A percentile compares a stretch with the other conserved stretches of the same genome.
Evolutionary conservation across 2,797 vertebrate genomes (phyloP).

Genomic region (Etheostoma nigrum): DNA sequence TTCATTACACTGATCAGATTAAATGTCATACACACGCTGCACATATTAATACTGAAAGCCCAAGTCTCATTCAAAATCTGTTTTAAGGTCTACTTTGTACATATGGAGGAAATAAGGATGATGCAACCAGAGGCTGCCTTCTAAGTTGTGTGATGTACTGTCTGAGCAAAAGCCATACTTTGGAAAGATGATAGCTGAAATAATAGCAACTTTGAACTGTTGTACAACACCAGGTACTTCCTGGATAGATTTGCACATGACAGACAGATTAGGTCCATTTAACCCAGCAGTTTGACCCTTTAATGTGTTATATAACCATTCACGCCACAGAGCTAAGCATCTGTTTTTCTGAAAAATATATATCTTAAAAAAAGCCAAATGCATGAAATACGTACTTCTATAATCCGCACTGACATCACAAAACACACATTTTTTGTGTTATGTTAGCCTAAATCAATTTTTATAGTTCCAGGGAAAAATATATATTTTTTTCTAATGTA

Average conservation of each 20-base stretch:
- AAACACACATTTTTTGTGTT: too few relatives aligned
- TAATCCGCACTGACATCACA: neutral
- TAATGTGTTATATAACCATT: neutral
- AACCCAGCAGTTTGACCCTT: neutral
- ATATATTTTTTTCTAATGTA: neutral
- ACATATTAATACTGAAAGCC: too few relatives aligned
- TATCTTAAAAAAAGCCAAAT: neutral
- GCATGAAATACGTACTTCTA: neutral
- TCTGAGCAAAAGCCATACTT: slow-evolving; percentile 51
- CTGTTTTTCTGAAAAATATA: neutral
- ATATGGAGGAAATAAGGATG: neutral
- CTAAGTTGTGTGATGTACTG: neutral
- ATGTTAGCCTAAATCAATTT: neutral
- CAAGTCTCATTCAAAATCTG: neutral
- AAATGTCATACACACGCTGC: neutral
- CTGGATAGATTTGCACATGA: slow-evolving; percentile 44
- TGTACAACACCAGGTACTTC: slow-evolving; percentile 13
- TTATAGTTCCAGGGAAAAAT: neutral
- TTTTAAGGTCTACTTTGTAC: neutral
- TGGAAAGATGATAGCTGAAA: neutral
- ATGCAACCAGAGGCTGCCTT: slow-evolving; percentile 5
- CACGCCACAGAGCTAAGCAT: neutral
- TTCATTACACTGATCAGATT: slow-evolving; percentile 10
- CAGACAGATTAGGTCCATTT: slow-evolving; percentile 13
- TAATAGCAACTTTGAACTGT: slow-evolving; percentile 8